A percentile compares a stretch with the other conserved stretches of the same genome.
phyloP scores from a whole-genome alignment of 2,888 invertebrate genomes.

The Pollenia griseotomentosa region DNA sequence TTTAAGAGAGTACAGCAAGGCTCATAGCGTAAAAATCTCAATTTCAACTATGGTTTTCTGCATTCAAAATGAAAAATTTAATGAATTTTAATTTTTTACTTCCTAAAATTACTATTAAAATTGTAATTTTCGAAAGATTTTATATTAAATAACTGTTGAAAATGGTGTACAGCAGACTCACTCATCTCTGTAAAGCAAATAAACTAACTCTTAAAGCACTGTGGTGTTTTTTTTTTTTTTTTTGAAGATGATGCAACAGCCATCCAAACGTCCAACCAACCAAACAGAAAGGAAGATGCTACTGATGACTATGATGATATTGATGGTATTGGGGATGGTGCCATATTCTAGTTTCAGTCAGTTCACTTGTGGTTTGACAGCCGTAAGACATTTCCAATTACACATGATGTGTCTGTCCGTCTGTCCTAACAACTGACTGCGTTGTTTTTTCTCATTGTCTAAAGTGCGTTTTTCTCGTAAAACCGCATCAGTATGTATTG shows the following conservation, averaged over 20 bases:
- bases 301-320: neutral
- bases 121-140: too few species aligned
- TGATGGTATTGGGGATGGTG: slow-evolving; percentile 27
- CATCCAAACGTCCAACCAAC: neutral
- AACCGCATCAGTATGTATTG: slow-evolving; percentile 38
- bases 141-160: too few species aligned
- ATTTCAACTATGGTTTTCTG: too few species aligned
- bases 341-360: slow-evolving; percentile 52
- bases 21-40: too few species aligned
- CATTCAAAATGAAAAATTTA: too few species aligned
- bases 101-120: too few species aligned
- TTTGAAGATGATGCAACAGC: neutral
- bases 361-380: slow-evolving; percentile 77
- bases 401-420: slow-evolving; percentile 73
- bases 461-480: slow-evolving; percentile 48
- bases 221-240: neutral
- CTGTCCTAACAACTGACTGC: neutral
- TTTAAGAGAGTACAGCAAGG: too few species aligned
- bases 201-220: slow-evolving; percentile 33
- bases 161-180: neutral
- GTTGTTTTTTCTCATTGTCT: neutral
- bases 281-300: neutral
- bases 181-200: slow-evolving; percentile 52
- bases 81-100: too few species aligned
- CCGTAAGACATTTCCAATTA: slow-evolving; percentile 83